Evolutionary conservation across 2,888 invertebrate genomes (phyloP), one percentile per base, ranked within the genome.

Genomic region (Orthosia cruda): DNA sequence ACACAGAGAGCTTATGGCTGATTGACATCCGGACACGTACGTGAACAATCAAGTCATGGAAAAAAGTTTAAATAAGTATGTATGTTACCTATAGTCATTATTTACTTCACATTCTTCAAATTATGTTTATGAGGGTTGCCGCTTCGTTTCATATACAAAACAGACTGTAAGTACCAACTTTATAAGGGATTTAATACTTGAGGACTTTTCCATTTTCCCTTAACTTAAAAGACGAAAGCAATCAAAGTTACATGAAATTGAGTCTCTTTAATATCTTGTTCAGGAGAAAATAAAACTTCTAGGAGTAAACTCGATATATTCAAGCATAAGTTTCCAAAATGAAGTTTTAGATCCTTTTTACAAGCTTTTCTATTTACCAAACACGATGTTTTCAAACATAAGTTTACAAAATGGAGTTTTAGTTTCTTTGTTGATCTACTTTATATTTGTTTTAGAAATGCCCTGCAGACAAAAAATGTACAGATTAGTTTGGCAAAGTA

Each of bases 181-280:
- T 16, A 20, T 4, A 40, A 59, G 13, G 16, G 45, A 55, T 62
- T 49, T 50, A 23, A 32, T 18, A 45, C 49, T 18, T 18, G 32
- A 70, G 3, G 11, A 52, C 18, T 18, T 64, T 52, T 64, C 4
- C 9, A 72, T 40, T n/a, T 45, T 57, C 18, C 18, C 7, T 18
- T 9, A 75, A 49, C 54, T 63, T 69, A 32, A 13, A 45, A 59
- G 26, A 76, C 63, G 54, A 76, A 76, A 80, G 59, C 49, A 76
- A 76, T 76, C 61, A 71, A 80, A 76, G 64, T 76, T 73, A 64
- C n/a, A 20, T 52, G 40, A 49, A 58, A 47, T 3, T 4, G 18
- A 13, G 52, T 5, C 52, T 72, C 55, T 66, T 50, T 45, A 40
- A 54, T 20, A 49, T 13, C 23, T 52, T 59, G 49, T 62, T 68